phyloP scores from a whole-genome alignment of 1,140 invertebrate genomes.

The Macrobrachium rosenbergii region DNA sequence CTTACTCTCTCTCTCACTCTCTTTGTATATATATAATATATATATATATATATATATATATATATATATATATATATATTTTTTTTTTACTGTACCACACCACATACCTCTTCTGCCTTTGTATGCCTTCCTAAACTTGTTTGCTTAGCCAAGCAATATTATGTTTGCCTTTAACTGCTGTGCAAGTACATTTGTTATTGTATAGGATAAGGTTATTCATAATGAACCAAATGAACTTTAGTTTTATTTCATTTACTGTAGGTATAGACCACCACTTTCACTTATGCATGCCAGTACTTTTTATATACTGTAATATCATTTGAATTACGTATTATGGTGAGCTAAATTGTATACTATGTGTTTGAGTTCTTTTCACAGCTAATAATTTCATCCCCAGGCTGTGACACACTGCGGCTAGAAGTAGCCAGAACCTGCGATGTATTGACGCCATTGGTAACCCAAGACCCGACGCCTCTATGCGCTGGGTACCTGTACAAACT shows the following conservation, averaged over 20 bases:
- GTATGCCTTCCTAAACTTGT: no score
- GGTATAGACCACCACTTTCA: neutral
- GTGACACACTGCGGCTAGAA: conserved; percentile 86
- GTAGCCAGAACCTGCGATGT: conserved; percentile 88
- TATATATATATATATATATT: no score
- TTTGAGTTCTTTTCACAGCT: neutral
- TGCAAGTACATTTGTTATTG: no score
- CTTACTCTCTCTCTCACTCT: no score
- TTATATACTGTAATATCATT: no score
- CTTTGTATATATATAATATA: no score
- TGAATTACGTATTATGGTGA: neutral
- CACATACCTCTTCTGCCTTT: no score
- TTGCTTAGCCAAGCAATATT: no score
- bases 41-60: no score
- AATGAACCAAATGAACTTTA: neutral
- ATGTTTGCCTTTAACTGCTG: no score
- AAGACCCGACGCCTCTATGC: conserved; percentile 77
- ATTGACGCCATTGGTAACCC: conserved; percentile 68
- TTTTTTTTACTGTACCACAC: no score
- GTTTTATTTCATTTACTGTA: neutral
- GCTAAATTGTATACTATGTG: conserved; percentile 41
- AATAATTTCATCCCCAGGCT: conserved; percentile 69
- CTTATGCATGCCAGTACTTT: no score
- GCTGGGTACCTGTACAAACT: conserved; percentile 86
- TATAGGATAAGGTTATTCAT: neutral